Conservation (phyloP, 2,888 invertebrate genomes). For the Thecocarcelia acutangulata region DNA sequence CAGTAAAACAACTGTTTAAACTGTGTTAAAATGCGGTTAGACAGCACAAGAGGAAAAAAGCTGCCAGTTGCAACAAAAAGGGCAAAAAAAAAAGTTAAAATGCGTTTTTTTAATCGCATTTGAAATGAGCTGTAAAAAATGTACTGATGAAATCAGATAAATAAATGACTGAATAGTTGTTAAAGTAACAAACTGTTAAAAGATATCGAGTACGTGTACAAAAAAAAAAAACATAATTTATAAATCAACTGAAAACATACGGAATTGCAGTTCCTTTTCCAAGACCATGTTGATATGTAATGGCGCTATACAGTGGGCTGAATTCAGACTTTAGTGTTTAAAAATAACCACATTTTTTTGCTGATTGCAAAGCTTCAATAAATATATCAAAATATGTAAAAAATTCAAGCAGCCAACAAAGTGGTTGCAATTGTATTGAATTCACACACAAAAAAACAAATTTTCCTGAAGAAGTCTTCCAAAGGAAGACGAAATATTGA, state of each 20-base stretch:
- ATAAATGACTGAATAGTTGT: conserved; percentile 17
- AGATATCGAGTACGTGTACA: neutral
- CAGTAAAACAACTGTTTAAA: conserved; percentile 24
- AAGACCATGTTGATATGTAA: neutral
- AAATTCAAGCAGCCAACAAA: too few relatives aligned
- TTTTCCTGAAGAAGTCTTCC: too few relatives aligned
- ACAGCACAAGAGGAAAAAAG: neutral
- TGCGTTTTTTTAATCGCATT: conserved; percentile 7
- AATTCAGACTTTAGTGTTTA: too few relatives aligned
- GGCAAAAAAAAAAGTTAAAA: conserved; percentile 9
- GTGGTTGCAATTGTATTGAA: too few relatives aligned
- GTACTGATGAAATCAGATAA: conserved; percentile 23
- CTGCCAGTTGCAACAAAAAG: conserved; percentile 11
- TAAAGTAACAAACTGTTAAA: conserved; percentile 32
- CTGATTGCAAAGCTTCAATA: too few relatives aligned
- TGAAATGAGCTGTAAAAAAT: neutral
- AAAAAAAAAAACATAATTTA: neutral
- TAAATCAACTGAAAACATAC: neutral
- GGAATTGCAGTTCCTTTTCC: conserved; percentile 16
- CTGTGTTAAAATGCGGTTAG: conserved; percentile 2
- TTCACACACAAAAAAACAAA: too few relatives aligned
- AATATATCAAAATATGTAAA: too few relatives aligned
- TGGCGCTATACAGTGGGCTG: neutral
- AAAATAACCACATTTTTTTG: too few relatives aligned
- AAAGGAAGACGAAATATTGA: too few relatives aligned